Conservation (phyloP, 2,888 invertebrate species). For the Lepetodrilus schrolli region DNA sequence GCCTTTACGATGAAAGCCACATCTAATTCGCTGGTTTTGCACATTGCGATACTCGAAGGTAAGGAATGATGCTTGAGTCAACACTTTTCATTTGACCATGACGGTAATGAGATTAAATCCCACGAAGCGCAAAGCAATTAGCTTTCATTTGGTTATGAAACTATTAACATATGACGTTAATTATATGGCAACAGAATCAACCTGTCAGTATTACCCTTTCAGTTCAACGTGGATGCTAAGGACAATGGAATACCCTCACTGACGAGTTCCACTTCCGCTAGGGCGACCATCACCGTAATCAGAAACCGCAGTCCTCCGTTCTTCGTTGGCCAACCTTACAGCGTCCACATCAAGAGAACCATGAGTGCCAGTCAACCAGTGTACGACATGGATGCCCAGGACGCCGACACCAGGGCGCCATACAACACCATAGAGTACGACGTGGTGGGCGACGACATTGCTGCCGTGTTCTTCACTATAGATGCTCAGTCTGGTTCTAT, state of each 20-base stretch:
- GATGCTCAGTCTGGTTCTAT: slow-evolving; percentile 50
- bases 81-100: too few relatives aligned
- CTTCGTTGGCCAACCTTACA: slow-evolving; percentile 51
- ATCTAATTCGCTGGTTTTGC: too few relatives aligned
- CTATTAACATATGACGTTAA: too few relatives aligned
- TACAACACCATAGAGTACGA: slow-evolving; percentile 61
- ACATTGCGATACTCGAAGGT: too few relatives aligned
- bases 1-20: too few relatives aligned
- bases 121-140: too few relatives aligned
- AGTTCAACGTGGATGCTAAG: slow-evolving; percentile 83
- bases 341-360: slow-evolving; percentile 43
- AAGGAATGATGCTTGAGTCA: too few relatives aligned
- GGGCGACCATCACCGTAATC: slow-evolving; percentile 56
- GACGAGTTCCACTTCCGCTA: slow-evolving; percentile 82
- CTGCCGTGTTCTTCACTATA: slow-evolving; percentile 61
- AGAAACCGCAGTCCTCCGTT: slow-evolving; percentile 59
- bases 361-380: slow-evolving; percentile 36
- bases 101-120: too few relatives aligned
- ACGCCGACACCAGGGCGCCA: slow-evolving; percentile 53
- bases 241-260: slow-evolving; percentile 92
- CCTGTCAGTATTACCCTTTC: not conserved
- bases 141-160: too few relatives aligned
- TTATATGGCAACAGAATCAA: too few relatives aligned
- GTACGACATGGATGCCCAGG: slow-evolving; percentile 45
- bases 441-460: slow-evolving; percentile 57